Conservation (phyloP, 1,140 invertebrate species). For the Penaeus vannamei region DNA sequence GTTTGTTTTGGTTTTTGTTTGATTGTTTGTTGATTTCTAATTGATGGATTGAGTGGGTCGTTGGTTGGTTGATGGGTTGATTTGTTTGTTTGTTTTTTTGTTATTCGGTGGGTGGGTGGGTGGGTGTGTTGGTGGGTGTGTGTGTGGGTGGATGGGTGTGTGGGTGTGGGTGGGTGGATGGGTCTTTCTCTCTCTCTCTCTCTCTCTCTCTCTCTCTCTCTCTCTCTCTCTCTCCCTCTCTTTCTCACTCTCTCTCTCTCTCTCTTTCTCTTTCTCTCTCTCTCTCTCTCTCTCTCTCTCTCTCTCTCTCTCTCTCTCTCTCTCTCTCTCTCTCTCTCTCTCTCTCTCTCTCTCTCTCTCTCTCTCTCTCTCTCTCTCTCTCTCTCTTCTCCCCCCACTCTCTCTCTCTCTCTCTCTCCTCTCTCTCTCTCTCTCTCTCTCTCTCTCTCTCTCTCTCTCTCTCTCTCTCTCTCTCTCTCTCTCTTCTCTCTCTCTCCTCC, state of each 20-base stretch:
- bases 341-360: not conserved
- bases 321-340: not conserved
- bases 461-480: not conserved
- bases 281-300: not conserved
- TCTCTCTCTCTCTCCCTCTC: no score
- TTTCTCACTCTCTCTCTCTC: not conserved
- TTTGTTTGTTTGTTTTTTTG: not conserved
- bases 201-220: conserved; percentile 24
- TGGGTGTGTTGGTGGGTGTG: no score
- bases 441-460: not conserved
- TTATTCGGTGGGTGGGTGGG: not conserved
- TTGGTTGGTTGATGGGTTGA: not conserved
- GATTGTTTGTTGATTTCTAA: not conserved
- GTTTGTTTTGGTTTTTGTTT: not conserved
- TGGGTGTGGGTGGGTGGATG: no score
- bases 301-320: not conserved
- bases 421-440: not conserved
- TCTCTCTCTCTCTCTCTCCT: no score
- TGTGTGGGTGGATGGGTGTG: no score
- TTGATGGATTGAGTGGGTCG: not conserved
- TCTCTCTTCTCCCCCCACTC: not conserved
- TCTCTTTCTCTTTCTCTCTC: not conserved
- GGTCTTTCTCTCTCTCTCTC: not conserved
- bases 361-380: not conserved
- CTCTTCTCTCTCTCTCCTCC: not conserved